Base-by-base conservation (phyloP, 2,888 invertebrate species). In the Agonopterix alstromeriana region DNA sequence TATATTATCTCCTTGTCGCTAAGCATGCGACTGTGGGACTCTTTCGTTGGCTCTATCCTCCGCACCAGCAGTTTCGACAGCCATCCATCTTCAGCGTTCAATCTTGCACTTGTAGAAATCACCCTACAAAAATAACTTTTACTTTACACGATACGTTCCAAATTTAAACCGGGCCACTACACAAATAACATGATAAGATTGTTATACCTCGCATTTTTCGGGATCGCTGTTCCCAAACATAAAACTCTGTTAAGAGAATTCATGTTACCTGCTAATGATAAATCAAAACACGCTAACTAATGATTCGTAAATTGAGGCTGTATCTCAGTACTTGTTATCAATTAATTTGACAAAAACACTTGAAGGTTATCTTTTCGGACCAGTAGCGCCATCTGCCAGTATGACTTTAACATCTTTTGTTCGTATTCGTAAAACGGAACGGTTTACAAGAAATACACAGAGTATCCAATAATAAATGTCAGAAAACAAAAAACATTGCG, bases 1-100 rank as follows among this genome's bases (percentile, higher is more conserved):
- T 97, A 99, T 66, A 99, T 95, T 50, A 95, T 92, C 84, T 98
- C 98, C 83, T 98, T 98, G 83, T 97, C 97, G 67, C 98, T 97
- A 45, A 99, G 91, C 94, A 98, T 96, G 56, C 97, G 94, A 69
- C 98, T 98, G 82, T 99, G 99, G 2, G 98, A 95, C 77, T 98
- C 97, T 80, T 97, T 97, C 1, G 97, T 97, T 4, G 97, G 97
- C 74, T 98, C 97, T 72, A 98, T 96, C 77, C 94, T 95, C 54
- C 97, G 91, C 42, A 97, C 97, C 65, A 97, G 88, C 55, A 98
- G 85, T 80, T 97, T 97, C 59, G 95, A 95, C 50, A 97, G 87
- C 96, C 97, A 97, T 61, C 96, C 94, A 85, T 95, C 95, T 52
- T 90, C 89, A 14, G 87, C 78, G 51, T 71, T 83, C 50, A 77